Percentiles rank a stretch among this genome's conserved stretches.
Conservation (phyloP, 2,113 vertebrate genomes). For the Zosterops pallidus region DNA sequence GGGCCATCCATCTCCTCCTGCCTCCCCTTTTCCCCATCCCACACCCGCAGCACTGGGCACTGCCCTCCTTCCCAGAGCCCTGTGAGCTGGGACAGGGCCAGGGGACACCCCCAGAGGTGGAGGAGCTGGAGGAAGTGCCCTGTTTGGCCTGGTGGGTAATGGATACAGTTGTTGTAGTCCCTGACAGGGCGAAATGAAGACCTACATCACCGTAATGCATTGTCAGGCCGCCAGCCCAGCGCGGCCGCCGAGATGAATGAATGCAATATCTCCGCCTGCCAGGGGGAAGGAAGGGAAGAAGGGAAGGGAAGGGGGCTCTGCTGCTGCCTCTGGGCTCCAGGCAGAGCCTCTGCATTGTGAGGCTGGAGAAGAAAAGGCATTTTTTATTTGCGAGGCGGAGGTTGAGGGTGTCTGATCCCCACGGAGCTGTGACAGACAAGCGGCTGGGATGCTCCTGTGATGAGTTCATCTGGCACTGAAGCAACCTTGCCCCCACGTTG, state of each 20-base stretch:
- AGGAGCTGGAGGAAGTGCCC: not conserved
- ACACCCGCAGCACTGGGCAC: rapidly evolving
- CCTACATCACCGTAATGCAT: not conserved
- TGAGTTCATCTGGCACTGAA: conserved; percentile 24
- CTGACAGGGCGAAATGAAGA: not conserved
- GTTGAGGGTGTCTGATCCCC: not conserved
- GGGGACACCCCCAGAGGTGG: not conserved
- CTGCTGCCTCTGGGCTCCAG: not conserved
- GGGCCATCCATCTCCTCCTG: conserved; percentile 29
- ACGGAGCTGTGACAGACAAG: not conserved
- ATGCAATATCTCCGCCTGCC: not conserved
- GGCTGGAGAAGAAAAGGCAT: not conserved
- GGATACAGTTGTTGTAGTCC: conserved; percentile 3
- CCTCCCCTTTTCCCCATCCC: not conserved
- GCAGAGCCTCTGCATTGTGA: not conserved
- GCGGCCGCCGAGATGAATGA: conserved; percentile 13
- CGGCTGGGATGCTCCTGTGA: not conserved
- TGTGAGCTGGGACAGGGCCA: rapidly evolving
- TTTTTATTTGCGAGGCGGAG: not conserved
- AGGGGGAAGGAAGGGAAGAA: conserved; percentile 7
- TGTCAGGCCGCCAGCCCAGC: not conserved
- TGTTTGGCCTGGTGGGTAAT: not conserved
- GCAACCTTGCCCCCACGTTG: not conserved
- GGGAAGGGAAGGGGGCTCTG: not conserved
- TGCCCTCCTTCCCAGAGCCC: not conserved